Conservation (phyloP, 2,888 invertebrate species). For the Diadegma fenestrale region DNA sequence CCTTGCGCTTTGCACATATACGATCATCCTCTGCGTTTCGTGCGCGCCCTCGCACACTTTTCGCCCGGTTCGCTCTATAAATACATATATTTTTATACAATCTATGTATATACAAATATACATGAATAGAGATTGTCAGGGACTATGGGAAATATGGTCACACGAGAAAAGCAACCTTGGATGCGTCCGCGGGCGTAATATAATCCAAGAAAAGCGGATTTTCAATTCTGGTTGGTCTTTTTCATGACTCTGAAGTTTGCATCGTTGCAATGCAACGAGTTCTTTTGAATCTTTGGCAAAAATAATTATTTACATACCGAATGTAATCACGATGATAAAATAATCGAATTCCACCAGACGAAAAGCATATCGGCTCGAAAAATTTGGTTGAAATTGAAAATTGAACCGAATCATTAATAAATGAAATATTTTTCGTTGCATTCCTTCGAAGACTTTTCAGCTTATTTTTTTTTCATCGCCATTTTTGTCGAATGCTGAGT, state of each 20-base stretch:
- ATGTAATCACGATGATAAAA: no score
- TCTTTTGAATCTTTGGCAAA: no score
- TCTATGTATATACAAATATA: not conserved
- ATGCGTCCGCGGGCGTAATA: slow-evolving; percentile 65
- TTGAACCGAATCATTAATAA: no score
- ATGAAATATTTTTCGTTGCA: no score
- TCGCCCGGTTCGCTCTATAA: slow-evolving; percentile 1
- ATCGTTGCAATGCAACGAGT: no score
- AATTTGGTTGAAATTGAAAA: no score
- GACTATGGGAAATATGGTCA: slow-evolving; percentile 71
- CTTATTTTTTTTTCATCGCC: not conserved
- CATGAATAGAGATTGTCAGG: slow-evolving; percentile 16
- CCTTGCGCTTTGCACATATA: slow-evolving; percentile 80
- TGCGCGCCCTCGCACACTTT: slow-evolving; percentile 50
- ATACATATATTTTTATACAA: not conserved
- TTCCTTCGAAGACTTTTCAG: not conserved
- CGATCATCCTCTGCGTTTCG: slow-evolving; percentile 69
- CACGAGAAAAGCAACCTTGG: slow-evolving; percentile 77
- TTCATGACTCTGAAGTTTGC: no score
- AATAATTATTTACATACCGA: no score
- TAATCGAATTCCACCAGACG: no score
- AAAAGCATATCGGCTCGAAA: no score
- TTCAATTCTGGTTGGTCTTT: slow-evolving; percentile 58
- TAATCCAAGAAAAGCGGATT: slow-evolving; percentile 64
- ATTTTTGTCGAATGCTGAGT: not conserved